phyloP scores from a whole-genome alignment of 2,113 vertebrate genomes.

The Erpornis zantholeuca region DNA sequence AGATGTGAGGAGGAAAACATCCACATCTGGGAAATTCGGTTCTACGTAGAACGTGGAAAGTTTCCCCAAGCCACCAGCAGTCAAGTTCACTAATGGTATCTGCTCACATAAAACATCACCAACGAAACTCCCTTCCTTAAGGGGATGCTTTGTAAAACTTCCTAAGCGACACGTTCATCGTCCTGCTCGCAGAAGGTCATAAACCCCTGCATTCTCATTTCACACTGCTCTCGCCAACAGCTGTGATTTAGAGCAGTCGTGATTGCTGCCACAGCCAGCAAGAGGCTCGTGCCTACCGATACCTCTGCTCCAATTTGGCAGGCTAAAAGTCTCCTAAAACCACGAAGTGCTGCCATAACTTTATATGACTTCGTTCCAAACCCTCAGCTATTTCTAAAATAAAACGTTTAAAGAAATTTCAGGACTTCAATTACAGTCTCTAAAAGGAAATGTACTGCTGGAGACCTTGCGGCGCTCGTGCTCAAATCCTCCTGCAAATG shows the following conservation, averaged over 20 bases:
- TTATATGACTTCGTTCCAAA: slow-evolving; percentile 49
- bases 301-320: slow-evolving; percentile 25
- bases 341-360: slow-evolving; percentile 54
- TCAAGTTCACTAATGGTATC: neutral
- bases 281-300: neutral
- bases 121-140: neutral
- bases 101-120: slow-evolving; percentile 6
- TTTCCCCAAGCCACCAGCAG: neutral
- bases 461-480: neutral
- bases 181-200: neutral
- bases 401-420: slow-evolving; percentile 45
- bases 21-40: neutral
- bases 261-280: neutral
- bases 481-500: slow-evolving; percentile 34
- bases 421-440: slow-evolving; percentile 17
- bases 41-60: rapidly evolving
- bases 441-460: slow-evolving; percentile 48
- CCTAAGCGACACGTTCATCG: slow-evolving; percentile 13
- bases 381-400: slow-evolving; percentile 39
- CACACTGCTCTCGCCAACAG: slow-evolving; percentile 6
- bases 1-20: neutral
- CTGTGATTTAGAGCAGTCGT: slow-evolving; percentile 41
- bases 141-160: slow-evolving; percentile 36
- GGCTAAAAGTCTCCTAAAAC: slow-evolving; percentile 56
- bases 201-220: slow-evolving; percentile 42